Evolutionary conservation across 1,140 invertebrate species (phyloP), one percentile per base, ranked within the genome.

Genomic region (Drosophila equinoxialis): DNA sequence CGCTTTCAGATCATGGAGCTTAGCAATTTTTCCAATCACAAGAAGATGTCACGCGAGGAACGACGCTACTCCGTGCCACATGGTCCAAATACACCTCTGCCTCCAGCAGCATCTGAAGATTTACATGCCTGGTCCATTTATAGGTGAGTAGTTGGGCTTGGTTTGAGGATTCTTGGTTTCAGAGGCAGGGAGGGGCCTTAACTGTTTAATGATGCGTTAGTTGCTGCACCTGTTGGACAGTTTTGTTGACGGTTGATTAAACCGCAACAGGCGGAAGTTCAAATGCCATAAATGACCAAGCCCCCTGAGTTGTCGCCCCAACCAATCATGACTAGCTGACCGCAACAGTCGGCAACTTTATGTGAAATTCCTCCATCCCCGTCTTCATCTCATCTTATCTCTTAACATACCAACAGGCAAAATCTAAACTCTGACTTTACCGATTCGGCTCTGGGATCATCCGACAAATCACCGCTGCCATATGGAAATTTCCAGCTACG

Each of bases 41-140:
- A 91, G 77, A 92, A 92, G 77, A 90, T 92, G 79, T 92, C 91
- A 87, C 90, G 92, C 74, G 92, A 92, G 92, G 96, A 97, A 92
- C 94, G 96, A 77, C 94, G 96, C 79, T 97, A 97, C 92, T 97
- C 96, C 14, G 96, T 97, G 91, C 96, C 96, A 6, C 79, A 95
- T 94, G 92, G 94, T 95, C 68, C 93, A 92, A 92, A 92, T 92
- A 93, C 93, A 92, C 92, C 94, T 92, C 91, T 96, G 94, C 82
- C 94, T 93, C 71, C 94, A 93, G 84, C 94, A 94, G 93, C 93
- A 90, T 97, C 96, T 30, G 97, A 98, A 90, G 97, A 98, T 93
- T 94, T 98, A 62, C 97, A 98, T 92, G 97, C 97, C 57, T 98
- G 98, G 98, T 98, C 97, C 61, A 98, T 98, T 90, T 98, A 98